Conservation (phyloP, 2,888 invertebrate species). For the Heteromurus nitidus region DNA sequence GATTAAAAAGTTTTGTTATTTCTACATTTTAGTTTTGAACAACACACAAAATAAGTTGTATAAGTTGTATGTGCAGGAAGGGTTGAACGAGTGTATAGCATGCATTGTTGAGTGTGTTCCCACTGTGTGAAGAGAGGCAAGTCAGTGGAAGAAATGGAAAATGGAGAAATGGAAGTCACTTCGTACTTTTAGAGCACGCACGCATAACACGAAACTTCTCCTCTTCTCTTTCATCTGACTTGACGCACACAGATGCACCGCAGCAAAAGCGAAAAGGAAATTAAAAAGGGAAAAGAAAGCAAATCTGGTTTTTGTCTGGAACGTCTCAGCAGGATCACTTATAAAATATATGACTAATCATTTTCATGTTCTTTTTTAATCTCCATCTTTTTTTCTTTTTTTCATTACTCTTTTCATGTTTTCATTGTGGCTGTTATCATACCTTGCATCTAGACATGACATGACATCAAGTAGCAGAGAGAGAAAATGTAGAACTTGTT, state of each 20-base stretch:
- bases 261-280: constrained; percentile 36
- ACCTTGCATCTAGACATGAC: constrained; percentile 18
- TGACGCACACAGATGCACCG: constrained; percentile 35
- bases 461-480: background rate
- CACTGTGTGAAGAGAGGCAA: too few relatives aligned
- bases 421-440: constrained; percentile 29
- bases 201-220: constrained; percentile 21
- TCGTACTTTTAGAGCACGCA: constrained; percentile 9
- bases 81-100: too few relatives aligned
- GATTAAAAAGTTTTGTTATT: constrained; percentile 7
- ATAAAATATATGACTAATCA: constrained; percentile 72
- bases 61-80: too few relatives aligned
- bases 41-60: too few relatives aligned
- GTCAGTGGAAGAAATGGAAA: background rate
- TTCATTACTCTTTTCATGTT: constrained; percentile 22
- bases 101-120: too few relatives aligned
- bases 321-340: constrained; percentile 68
- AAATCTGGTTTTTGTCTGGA: constrained; percentile 56
- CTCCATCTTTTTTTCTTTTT: background rate
- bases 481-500: too few relatives aligned
- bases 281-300: constrained; percentile 42
- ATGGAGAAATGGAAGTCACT: constrained; percentile 19
- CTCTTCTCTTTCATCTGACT: constrained; percentile 11
- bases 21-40: too few relatives aligned
- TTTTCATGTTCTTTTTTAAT: constrained; percentile 38